A percentile compares a stretch with the other conserved stretches of the same genome.
Evolutionary conservation across 2,888 invertebrate genomes (phyloP).

Genomic region (Rhopalosiphum nymphaeae): DNA sequence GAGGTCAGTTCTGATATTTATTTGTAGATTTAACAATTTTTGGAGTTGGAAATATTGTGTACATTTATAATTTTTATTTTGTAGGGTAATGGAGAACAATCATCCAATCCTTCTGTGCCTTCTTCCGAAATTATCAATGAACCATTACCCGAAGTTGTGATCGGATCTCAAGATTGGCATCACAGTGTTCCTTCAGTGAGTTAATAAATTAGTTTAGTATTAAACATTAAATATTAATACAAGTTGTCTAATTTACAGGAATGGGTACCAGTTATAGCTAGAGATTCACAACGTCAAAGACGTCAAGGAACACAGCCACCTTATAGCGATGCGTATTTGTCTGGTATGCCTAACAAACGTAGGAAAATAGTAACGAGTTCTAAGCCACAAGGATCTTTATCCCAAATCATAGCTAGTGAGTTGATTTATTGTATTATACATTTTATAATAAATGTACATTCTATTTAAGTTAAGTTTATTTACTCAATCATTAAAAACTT

Average conservation of each 20-base stretch:
- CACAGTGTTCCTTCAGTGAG: slow-evolving; percentile 75
- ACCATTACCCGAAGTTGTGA: slow-evolving; percentile 73
- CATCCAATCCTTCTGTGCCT: slow-evolving; percentile 16
- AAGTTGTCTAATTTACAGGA: slow-evolving; percentile 64
- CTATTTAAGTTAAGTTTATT: background rate
- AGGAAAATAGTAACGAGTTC: slow-evolving; percentile 78
- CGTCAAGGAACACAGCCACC: slow-evolving; percentile 74
- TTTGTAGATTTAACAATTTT: background rate
- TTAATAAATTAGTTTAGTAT: slow-evolving; percentile 57
- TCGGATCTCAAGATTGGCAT: slow-evolving; percentile 77
- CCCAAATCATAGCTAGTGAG: slow-evolving; percentile 41
- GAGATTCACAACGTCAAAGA: slow-evolving; percentile 82
- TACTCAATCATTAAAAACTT: background rate
- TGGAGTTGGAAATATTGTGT: background rate
- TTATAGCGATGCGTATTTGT: slow-evolving; percentile 90
- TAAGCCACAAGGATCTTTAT: slow-evolving; percentile 68
- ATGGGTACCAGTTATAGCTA: slow-evolving; percentile 90
- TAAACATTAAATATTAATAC: background rate
- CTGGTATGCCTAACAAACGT: slow-evolving; percentile 90
- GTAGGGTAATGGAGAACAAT: slow-evolving; percentile 10
- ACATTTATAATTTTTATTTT: background rate
- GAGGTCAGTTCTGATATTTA: slow-evolving; percentile 9
- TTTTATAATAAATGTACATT: background rate
- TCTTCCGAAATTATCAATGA: slow-evolving; percentile 65
- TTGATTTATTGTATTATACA: background rate